Evolutionary conservation across 2,113 vertebrate genomes (phyloP), one percentile per base, ranked within the genome.

Genomic region (Scomber scombrus): DNA sequence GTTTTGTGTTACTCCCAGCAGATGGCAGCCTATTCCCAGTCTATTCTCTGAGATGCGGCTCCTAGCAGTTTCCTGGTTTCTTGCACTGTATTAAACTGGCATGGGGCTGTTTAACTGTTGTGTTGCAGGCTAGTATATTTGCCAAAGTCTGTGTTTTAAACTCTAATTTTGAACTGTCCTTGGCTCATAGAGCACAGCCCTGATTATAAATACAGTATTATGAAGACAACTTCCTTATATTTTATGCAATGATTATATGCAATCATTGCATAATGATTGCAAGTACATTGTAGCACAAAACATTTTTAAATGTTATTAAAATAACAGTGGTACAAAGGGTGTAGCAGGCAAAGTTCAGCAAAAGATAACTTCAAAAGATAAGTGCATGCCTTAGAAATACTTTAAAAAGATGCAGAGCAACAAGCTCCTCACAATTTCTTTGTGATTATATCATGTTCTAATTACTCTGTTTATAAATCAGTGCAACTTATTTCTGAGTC

Each of bases 1-100:
- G 4, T 88, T 4, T 57, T 56, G 3, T 0, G 40, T 62, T 84
- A 56, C 14, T 9, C 0, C 90, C 92, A 92, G 84, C 72, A 93
- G 90, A 75, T 86, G 90, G 81, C 91, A 87, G 54, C 0, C 78
- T 84, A 46, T 2, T 21, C 63, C 15, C 51, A 84, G 47, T 45
- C 18, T 71, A 13, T 45, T 43, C 14, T 64, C 6, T 65, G 50
- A 46, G 6, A 11, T 12, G 19, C 8, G 2, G 12, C 16, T 26
- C 52, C 8, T 21, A 50, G 50, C 11, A 40, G 34, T 40, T 8
- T 40, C 34, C 9, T 40, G 8, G 14, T 19, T 19, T 45, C 26
- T 15, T 29, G n/a, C 29, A 11, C 23, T 31, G 7, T 13, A 21
- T 26, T 40, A 9, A 43, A 14, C 9, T 45, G 11, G 19, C 15